Base-by-base conservation (phyloP, 1,140 invertebrate genomes). In the Bombus pascuorum region DNA sequence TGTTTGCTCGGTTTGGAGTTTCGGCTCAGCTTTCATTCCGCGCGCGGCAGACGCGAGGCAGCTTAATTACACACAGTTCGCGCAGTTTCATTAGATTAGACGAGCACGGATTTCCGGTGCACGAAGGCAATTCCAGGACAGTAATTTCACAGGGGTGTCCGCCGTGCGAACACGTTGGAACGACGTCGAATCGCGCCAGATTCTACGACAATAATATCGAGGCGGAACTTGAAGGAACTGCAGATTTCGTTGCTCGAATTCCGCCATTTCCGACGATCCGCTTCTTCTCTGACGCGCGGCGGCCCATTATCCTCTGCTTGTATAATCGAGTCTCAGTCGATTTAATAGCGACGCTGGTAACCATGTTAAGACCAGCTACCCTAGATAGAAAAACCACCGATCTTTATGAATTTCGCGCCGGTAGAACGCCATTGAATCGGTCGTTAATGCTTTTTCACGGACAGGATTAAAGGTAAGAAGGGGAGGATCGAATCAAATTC, bases 71-170 rank as follows among this genome's bases (percentile, higher is more conserved):
- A 86, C 85, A 86, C 81, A 82, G 79, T 83, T 83, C 78, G 85
- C 81, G 85, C 85, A 86, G 81, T 83, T 86, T 86, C 78, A 86
- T 86, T 86, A 86, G 81, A 86, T 86, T 86, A 86, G 73, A 86
- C 72, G 71, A 78, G 74, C 85, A 83, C 81, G 72, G 85, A 86
- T 86, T 86, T 86, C 81, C 85, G 81, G 32, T 32, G 81, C 32
- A 44, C 47, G 53, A 25, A 68, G 72, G 81, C 65, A 86, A 86
- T 86, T 83, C 81, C 74, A 37, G 59, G 81, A 86, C 80, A 83
- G 85, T 86, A 86, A 86, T 86, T 86, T 86, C 53, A 28, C 74
- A 9, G 32, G 34, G 37, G 44, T 42, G 65, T 72, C 62, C 66
- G 81, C 62, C 59, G 28, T 72, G 44, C 25, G 70, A 72, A 39